Evolutionary conservation across 2,888 invertebrate genomes (phyloP), one percentile per base, ranked within the genome.

Genomic region (Monopis laevigella): DNA sequence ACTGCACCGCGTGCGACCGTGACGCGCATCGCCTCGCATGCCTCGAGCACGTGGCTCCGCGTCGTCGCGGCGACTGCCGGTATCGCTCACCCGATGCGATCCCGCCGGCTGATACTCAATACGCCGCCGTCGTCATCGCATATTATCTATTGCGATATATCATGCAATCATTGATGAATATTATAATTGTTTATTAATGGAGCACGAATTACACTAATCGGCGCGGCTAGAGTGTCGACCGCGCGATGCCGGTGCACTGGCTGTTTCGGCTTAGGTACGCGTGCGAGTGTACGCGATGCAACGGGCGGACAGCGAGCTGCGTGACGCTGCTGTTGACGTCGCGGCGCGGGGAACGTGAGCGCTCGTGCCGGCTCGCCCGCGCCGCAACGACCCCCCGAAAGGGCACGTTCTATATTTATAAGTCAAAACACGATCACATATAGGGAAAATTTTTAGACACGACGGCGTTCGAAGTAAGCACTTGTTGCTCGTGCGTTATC

Each of bases 401-500:
- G 74, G 71, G 67, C 72, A 72, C 72, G 68, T 67, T 75, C 74
- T 78, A 77, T 77, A 72, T 77, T 72, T 71, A 67, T 59, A 60
- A 32, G 17, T 13, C 32, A 17, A 17, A 32, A 17, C 32, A 17
- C 32, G 17, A 32, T 32, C 32, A 32, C 32, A 32, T 32, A 32
- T 17, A 32, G 32, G 32, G 17, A 32, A 32, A 32, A 32, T 17
- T 32, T 32, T 6, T 7, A 32, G 14, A 32, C 30, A 17, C 32
- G 17, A 32, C 10, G 32, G n/a, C n/a, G 32, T 32, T 32, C 32
- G 32, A 14, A 2, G 16, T 16, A 11, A 21, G 74, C 75, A 78
- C 78, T 80, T 78, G 80, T 78, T 80, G 75, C 81, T 73, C 78
- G 65, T 68, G 62, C 66, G 71, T n/a, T n/a, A n/a, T n/a, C n/a